These are phyloP conservation scores for Rhinogobio ventralis DNA, from an alignment of 2,797 vertebrate species.

Conservation along the genomic window DNA sequence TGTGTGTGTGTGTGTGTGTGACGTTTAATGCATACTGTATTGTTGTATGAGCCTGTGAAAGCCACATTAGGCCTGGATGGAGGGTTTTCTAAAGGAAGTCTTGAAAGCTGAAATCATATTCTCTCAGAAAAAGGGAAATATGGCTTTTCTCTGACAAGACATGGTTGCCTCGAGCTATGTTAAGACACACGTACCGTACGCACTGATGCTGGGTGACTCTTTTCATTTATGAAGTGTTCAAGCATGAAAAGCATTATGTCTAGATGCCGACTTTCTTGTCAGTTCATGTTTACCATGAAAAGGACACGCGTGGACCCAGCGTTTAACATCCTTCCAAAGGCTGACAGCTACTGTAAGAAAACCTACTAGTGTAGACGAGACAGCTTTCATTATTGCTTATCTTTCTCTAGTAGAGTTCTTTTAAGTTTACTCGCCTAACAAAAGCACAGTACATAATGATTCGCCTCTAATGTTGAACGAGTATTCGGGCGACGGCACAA, in stretches of 20 bases:
- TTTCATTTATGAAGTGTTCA: constrained; percentile 6
- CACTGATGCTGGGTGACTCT: constrained; percentile 16
- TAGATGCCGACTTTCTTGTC: constrained; percentile 17
- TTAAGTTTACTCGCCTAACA: not conserved
- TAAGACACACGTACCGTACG: not conserved
- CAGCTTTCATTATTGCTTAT: not conserved
- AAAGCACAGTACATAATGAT: not conserved
- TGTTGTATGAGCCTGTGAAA: not conserved
- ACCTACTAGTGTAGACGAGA: not conserved
- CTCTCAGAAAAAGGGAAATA: not conserved
- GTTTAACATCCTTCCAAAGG: constrained; percentile 11
- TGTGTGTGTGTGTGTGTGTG: not conserved
- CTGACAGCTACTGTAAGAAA: not conserved
- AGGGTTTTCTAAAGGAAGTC: not conserved
- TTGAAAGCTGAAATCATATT: constrained; percentile 1
- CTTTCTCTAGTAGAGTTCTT: constrained; percentile 2
- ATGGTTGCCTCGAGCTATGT: not conserved
- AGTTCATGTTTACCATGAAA: constrained; percentile 33
- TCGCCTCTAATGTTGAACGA: not conserved
- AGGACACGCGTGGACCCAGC: constrained; percentile 12
- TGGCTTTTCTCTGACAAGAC: not conserved
- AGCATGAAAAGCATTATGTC: constrained; percentile 29
- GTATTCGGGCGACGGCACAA: not conserved
- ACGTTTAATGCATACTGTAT: constrained; percentile 26
- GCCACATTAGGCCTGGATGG: not conserved